Percentiles rank a stretch among this genome's conserved stretches.
Conservation (phyloP, 1,140 invertebrate species). For the Neodiprion lecontei region DNA sequence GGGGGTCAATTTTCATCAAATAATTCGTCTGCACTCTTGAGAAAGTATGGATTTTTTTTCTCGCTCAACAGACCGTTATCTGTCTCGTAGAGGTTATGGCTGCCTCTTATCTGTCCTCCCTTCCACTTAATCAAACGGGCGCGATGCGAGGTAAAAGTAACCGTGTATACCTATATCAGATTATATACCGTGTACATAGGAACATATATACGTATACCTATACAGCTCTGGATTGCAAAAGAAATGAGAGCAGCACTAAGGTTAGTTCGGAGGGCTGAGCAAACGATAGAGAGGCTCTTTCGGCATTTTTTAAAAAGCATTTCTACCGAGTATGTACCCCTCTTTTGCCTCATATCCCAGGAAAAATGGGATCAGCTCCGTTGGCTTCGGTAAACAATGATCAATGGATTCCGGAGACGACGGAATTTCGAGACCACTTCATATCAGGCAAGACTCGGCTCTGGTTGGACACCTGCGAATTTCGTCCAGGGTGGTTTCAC, state of each 20-base stretch:
- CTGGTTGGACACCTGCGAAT: background rate
- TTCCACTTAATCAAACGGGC: constrained; percentile 17
- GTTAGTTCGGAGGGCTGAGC: constrained; percentile 1
- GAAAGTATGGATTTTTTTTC: background rate
- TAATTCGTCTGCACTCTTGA: background rate
- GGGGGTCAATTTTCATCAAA: background rate
- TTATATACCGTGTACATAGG: no score
- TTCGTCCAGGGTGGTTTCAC: background rate
- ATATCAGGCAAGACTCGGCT: background rate
- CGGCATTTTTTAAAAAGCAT: background rate
- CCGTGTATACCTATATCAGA: background rate
- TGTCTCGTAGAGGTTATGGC: constrained; percentile 9
- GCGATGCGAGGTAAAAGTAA: background rate
- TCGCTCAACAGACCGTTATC: background rate
- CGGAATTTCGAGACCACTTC: background rate
- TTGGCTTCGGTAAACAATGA: background rate
- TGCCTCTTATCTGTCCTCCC: constrained; percentile 9
- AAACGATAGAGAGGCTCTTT: background rate
- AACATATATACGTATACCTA: no score
- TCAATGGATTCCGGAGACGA: background rate
- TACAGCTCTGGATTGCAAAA: background rate
- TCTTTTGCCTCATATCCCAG: background rate
- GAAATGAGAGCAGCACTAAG: background rate
- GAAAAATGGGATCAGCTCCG: background rate
- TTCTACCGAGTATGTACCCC: background rate